These are phyloP conservation scores for Entelurus aequoreus DNA, from an alignment of 2,113 vertebrate species.

Conservation along the genomic window DNA sequence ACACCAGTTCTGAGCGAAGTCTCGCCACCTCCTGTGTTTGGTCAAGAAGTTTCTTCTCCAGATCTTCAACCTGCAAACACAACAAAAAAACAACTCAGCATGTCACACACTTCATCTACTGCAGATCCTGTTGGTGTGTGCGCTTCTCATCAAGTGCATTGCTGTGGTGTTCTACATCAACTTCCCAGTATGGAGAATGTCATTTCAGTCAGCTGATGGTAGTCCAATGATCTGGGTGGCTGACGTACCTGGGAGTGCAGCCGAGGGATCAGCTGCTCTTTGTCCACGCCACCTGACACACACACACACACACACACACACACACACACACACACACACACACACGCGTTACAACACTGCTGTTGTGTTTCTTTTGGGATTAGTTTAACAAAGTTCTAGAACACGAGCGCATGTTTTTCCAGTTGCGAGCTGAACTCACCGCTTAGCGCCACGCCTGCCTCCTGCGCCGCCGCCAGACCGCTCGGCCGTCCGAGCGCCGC, in stretches of 20 bases:
- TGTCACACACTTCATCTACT: not conserved
- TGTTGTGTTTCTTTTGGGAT: no score
- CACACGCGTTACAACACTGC: not conserved
- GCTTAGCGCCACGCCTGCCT: constrained; percentile 9
- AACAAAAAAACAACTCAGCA: not conserved
- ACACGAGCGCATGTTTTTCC: no score
- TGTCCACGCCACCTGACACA: constrained; percentile 15
- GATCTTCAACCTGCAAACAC: constrained; percentile 76
- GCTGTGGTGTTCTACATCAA: no score
- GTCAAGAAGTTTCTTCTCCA: constrained; percentile 81
- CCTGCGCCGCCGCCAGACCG: not conserved
- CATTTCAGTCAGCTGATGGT: no score
- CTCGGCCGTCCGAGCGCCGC: constrained; percentile 26
- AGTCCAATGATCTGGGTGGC: not conserved
- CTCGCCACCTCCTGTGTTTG: constrained; percentile 83
- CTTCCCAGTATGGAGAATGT: no score
- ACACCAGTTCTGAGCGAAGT: constrained; percentile 82
- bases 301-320: constrained; percentile 7
- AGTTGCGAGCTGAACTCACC: constrained; percentile 31
- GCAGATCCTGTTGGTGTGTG: no score
- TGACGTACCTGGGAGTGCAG: constrained; percentile 79
- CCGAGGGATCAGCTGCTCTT: constrained; percentile 68
- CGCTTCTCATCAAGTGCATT: no score
- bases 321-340: not conserved
- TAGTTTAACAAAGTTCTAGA: no score